Evolutionary conservation across 2,888 invertebrate species (phyloP).

Genomic region (Labia minor): DNA sequence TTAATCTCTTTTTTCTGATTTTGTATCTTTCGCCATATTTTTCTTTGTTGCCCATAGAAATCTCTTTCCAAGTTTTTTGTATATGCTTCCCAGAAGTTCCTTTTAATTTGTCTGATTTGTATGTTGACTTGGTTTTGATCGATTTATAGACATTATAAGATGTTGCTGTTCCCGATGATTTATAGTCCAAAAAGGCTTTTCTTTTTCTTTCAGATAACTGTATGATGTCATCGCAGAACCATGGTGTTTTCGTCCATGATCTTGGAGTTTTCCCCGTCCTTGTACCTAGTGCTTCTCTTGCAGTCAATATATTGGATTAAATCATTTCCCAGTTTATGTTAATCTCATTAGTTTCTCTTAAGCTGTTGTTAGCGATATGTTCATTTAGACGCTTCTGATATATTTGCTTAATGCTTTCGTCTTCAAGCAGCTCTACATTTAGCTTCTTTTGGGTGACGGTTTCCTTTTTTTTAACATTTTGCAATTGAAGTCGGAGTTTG

Average conservation of each 20-base stretch:
- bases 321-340: too few species aligned
- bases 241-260: not conserved
- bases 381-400: too few species aligned
- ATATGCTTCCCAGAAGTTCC: not conserved
- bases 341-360: too few species aligned
- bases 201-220: not conserved
- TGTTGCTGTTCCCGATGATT: not conserved
- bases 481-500: too few species aligned
- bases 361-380: too few species aligned
- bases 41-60: not conserved
- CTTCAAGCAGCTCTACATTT: too few species aligned
- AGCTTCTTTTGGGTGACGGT: too few species aligned
- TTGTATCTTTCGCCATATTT: not conserved
- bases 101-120: not conserved
- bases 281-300: too few species aligned
- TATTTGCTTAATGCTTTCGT: too few species aligned
- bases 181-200: not conserved
- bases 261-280: not conserved
- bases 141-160: not conserved
- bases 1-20: not conserved
- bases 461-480: too few species aligned
- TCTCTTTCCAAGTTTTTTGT: not conserved
- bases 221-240: not conserved
- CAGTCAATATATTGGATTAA: too few species aligned
- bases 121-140: not conserved